Percentiles rank a stretch among this genome's conserved stretches.
Evolutionary conservation across 2,888 invertebrate genomes (phyloP).

Genomic region (Emmelina monodactyla): DNA sequence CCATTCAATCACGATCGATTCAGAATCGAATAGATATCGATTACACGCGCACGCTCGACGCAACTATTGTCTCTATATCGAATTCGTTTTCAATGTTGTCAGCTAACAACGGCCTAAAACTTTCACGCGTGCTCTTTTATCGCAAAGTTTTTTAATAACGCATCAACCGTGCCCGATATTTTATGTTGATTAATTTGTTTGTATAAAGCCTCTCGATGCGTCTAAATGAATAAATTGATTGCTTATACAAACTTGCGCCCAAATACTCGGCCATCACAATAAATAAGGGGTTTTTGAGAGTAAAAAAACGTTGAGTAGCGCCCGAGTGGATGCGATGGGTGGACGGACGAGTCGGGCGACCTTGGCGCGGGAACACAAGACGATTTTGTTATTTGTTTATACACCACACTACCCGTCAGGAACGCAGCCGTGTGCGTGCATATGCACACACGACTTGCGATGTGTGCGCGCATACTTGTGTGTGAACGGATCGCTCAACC

Average conservation of each 20-base stretch:
- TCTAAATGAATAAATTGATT: conserved; percentile 67
- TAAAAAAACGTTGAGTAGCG: conserved; percentile 35
- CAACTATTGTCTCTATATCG: conserved; percentile 22
- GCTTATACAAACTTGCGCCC: conserved; percentile 65
- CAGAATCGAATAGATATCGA: conserved; percentile 50
- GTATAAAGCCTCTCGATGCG: conserved; percentile 48
- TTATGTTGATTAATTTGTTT: conserved; percentile 54
- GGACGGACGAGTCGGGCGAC: conserved; percentile 36
- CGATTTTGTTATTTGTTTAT: conserved; percentile 66
- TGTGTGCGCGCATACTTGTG: conserved; percentile 14
- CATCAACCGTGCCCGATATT: conserved; percentile 31
- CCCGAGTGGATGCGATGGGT: conserved; percentile 25
- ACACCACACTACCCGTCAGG: conserved; percentile 60
- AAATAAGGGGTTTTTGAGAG: conserved; percentile 56
- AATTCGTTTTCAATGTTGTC: conserved; percentile 5
- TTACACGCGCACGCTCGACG: conserved; percentile 38
- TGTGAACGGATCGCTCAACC: conserved; percentile 45
- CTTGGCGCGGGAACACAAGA: conserved; percentile 62
- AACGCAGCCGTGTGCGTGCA: conserved; percentile 23
- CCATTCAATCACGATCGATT: conserved; percentile 44
- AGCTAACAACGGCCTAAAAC: conserved; percentile 4
- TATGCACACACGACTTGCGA: conserved; percentile 20
- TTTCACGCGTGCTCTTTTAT: conserved; percentile 19
- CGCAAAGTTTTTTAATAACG: conserved; percentile 23
- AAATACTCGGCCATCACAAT: conserved; percentile 62